Evolutionary conservation across 92 coral and sea anemone genomes (phyloP).

Genomic region (Diadumene lineata): DNA sequence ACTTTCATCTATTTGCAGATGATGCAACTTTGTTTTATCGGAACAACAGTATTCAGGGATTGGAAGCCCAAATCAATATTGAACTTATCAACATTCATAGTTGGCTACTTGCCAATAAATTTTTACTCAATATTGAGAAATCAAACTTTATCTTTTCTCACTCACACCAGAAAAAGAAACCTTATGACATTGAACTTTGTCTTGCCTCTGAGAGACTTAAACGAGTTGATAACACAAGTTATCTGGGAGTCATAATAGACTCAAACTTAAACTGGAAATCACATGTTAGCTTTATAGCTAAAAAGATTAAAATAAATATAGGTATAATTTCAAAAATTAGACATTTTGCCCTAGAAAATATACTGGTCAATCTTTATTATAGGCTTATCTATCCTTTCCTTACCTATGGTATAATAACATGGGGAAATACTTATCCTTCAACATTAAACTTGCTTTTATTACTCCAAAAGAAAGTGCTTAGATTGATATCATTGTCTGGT

Average conservation of each 20-base stretch:
- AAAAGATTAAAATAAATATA: conserved; percentile 27
- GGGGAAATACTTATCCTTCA: conserved; percentile 49
- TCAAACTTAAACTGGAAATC: conserved; percentile 43
- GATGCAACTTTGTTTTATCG: conserved; percentile 39
- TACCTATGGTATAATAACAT: conserved; percentile 27
- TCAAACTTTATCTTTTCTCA: conserved; percentile 48
- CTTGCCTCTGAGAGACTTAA: conserved; percentile 27
- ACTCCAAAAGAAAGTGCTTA: conserved; percentile 34
- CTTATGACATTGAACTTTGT: conserved; percentile 6
- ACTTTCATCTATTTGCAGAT: conserved; percentile 53
- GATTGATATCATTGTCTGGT: conserved; percentile 30
- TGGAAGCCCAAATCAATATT: conserved; percentile 28
- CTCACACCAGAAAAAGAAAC: conserved; percentile 33
- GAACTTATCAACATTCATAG: conserved; percentile 37
- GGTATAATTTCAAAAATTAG: conserved; percentile 21
- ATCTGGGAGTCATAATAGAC: conserved; percentile 48
- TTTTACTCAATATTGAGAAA: conserved; percentile 52
- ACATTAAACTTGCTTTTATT: conserved; percentile 28
- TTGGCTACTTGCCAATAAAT: conserved; percentile 54
- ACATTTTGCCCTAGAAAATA: conserved; percentile 1
- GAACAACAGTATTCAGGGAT: conserved; percentile 17
- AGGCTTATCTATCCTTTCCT: conserved; percentile 31
- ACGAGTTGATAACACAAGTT: conserved; percentile 36
- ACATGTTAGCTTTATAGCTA: conserved; percentile 38
- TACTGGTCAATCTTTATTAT: conserved; percentile 30